Evolutionary conservation across 2,888 invertebrate genomes (phyloP), one percentile per base, ranked within the genome.

Genomic region (Horisme vitalbata): DNA sequence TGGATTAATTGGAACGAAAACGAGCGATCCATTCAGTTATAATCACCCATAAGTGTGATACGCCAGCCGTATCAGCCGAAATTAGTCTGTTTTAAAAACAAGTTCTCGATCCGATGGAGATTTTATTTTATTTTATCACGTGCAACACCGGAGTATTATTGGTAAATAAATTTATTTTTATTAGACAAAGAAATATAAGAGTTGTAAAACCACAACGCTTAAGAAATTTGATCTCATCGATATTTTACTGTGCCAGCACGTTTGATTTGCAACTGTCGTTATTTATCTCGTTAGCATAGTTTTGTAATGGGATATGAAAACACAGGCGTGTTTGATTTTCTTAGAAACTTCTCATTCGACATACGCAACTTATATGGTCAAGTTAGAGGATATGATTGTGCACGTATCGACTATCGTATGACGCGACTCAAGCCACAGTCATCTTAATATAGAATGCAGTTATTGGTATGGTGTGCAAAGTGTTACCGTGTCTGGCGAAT

Each of bases 1-100:
- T 69, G 58, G 70, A 71, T 70, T 68, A 65, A 74, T 70, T 62
- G 55, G 52, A 69, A 73, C 67, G 55, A 63, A 65, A 63, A 69
- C 61, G 66, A 59, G 47, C 60, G 63, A 71, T 71, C 72, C 72
- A 72, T 68, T 65, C 53, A 64, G 63, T 64, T 61, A 63, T 73
- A 73, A 75, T 72, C 66, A 57, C 60, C 59, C 58, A 65, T 60
- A 59, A 67, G 67, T 68, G 71, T 72, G 63, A 73, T 67, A 68
- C 60, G 59, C 63, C 52, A 60, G 65, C 68, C 63, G 61, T 70
- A 74, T 72, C 67, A 59, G 57, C 61, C 61, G 60, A 79, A 48
- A 77, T 79, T 74, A 69, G 71, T 66, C 46, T 61, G 56, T 64
- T 66, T 59, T 47, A 58, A 52, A n/a, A 70, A 69, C 71, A 41